A percentile compares a stretch with the other conserved stretches of the same genome.
Evolutionary conservation across 1,140 invertebrate species (phyloP).

Genomic region (Lordiphosa stackelbergi): DNA sequence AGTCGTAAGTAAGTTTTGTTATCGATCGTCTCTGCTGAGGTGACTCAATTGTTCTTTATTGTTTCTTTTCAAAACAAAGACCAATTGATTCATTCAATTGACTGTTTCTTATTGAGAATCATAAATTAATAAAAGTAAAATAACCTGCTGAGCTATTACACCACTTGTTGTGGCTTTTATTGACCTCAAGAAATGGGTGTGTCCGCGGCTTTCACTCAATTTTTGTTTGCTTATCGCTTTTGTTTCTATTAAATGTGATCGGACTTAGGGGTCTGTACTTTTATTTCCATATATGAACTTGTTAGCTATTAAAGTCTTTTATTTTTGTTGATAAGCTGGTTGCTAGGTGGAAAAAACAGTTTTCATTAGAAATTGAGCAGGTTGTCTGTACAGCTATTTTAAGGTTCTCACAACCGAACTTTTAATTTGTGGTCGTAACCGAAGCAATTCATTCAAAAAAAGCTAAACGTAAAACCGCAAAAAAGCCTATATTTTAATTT

Average conservation of each 20-base stretch:
- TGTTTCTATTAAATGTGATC: conserved; percentile 5
- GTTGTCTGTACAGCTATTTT: too few species aligned
- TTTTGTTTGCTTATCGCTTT: conserved; percentile 24
- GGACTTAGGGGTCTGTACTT: conserved; percentile 9
- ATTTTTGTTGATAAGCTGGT: conserved; percentile 24
- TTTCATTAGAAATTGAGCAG: too few species aligned
- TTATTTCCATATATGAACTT: conserved; percentile 2
- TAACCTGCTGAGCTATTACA: conserved; percentile 13
- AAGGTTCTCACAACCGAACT: too few species aligned
- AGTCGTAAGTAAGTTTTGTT: conserved; percentile 2
- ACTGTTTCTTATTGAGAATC: conserved; percentile 9
- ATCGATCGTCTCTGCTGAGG: background rate
- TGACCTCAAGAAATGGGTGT: conserved; percentile 36
- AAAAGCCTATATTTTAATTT: too few species aligned
- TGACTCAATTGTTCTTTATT: conserved; percentile 37
- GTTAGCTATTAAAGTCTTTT: conserved; percentile 1
- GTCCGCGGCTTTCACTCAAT: conserved; percentile 18
- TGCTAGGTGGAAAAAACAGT: too few species aligned
- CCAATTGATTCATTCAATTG: conserved; percentile 20
- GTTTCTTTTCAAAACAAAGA: too few species aligned
- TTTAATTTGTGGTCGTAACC: too few species aligned
- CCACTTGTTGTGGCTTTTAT: too few species aligned
- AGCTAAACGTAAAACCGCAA: too few species aligned
- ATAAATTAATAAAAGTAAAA: conserved; percentile 30
- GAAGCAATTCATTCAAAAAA: too few species aligned